phyloP scores from a whole-genome alignment of 2,113 vertebrate species.

The Camelus dromedarius region DNA sequence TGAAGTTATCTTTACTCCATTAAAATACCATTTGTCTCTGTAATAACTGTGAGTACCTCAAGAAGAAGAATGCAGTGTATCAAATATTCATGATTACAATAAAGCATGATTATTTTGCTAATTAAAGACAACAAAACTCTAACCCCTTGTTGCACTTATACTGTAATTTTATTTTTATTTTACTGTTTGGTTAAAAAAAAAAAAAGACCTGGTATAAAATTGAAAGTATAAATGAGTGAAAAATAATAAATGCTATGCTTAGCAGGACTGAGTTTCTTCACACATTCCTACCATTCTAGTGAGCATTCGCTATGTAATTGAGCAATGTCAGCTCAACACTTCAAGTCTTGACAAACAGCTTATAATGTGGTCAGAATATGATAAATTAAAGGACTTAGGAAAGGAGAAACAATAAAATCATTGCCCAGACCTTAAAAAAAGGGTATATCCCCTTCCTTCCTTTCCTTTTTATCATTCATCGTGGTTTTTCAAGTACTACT shows the following conservation, averaged over 20 bases:
- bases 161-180: conserved; percentile 8
- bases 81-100: conserved; percentile 28
- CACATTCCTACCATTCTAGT: not conserved
- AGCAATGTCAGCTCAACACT: not conserved
- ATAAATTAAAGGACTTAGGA: not conserved
- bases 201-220: not conserved
- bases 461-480: not conserved
- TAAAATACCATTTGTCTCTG: conserved; percentile 20
- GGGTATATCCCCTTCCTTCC: not conserved
- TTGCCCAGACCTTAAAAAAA: not conserved
- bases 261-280: not conserved
- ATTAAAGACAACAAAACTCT: conserved; percentile 2
- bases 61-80: conserved; percentile 26
- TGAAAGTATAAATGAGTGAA: not conserved
- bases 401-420: not conserved
- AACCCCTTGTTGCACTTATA: not conserved
- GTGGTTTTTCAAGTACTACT: not conserved
- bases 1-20: conserved; percentile 1
- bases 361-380: not conserved
- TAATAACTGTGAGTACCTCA: not conserved
- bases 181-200: not conserved
- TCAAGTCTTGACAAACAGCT: not conserved
- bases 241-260: not conserved
- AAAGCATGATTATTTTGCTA: not conserved
- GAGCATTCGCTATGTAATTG: not conserved